Conservation (phyloP, 2,797 vertebrate genomes). For the Sparidentex hasta region DNA sequence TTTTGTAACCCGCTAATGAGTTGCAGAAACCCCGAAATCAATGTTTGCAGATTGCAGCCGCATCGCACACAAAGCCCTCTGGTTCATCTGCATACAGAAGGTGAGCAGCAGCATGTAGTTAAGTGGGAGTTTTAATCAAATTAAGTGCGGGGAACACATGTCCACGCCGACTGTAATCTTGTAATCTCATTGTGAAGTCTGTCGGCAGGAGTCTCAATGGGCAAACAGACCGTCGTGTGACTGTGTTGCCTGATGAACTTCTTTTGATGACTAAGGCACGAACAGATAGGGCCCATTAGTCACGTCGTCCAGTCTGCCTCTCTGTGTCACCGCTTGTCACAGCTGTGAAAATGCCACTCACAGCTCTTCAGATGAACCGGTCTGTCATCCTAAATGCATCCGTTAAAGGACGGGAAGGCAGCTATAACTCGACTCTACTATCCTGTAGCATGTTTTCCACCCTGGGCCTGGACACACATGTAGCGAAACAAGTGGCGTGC, state of each 20-base stretch:
- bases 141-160: slow-evolving; percentile 65
- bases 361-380: too few relatives aligned
- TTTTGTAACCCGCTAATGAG: not conserved
- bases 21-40: not conserved
- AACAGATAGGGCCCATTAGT: slow-evolving; percentile 50
- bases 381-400: not conserved
- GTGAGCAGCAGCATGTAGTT: slow-evolving; percentile 35
- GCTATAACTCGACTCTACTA: not conserved
- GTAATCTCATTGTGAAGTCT: slow-evolving; percentile 75
- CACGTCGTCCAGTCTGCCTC: slow-evolving; percentile 37
- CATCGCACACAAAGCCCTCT: slow-evolving; percentile 3
- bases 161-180: slow-evolving; percentile 68
- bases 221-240: slow-evolving; percentile 57
- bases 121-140: slow-evolving; percentile 75
- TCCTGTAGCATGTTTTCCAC: not conserved
- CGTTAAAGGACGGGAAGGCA: not conserved
- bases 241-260: slow-evolving; percentile 48
- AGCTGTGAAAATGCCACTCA: slow-evolving; percentile 35
- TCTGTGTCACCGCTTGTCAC: slow-evolving; percentile 21
- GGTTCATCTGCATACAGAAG: slow-evolving; percentile 55
- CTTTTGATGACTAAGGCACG: slow-evolving; percentile 55
- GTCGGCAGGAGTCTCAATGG: slow-evolving; percentile 48
- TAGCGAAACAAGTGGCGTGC: slow-evolving; percentile 7
- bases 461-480: not conserved
- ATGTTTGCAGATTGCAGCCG: not conserved